Evolutionary conservation across 2,797 vertebrate genomes (phyloP), one percentile per base, ranked within the genome.

Genomic region (Xenops minutus): DNA sequence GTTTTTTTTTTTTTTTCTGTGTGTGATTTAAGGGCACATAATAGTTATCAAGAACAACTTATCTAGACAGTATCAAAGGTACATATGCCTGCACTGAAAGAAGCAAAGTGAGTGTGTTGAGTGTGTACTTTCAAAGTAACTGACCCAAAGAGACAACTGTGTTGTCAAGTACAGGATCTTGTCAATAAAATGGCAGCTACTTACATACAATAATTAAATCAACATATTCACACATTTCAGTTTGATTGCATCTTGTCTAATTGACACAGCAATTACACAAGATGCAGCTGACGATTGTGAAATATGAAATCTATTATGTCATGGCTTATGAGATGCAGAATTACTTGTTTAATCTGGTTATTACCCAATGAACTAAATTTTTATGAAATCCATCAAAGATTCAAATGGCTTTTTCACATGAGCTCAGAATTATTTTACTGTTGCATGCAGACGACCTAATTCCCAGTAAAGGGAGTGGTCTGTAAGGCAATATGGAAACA

Each of bases 321-420:
- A 90, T 46, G 59, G 41, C 16, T 75, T 67, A 63, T 59, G 75
- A 92, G 63, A 59, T 59, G 52, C 27, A 59, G 55, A 93, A 74
- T 69, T 14, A 22, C 20, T 73, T 75, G 48, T 78, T 95, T 86
- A 73, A 92, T 88, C 82, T 89, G 79, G 89, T 92, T 92, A 30
- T 81, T 95, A 73, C 83, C 59, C 88, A 82, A 11, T 34, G 66
- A 95, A 76, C 43, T 64, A 23, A 30, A 29, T 69, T 85, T 94
- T 96, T 86, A 73, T 81, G 82, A 89, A 95, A 95, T 37, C 44
- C 41, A 56, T 91, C 91, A 82, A 93, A 94, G 59, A 84, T 76
- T 59, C 63, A 93, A 86, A 95, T 91, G 69, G 16, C 16, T 89
- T 94, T 95, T 96, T 95, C 93, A 93, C 76, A 93, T 93, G 89